Conservation (phyloP, 2,888 invertebrate species). For the Lathronympha strigana region DNA sequence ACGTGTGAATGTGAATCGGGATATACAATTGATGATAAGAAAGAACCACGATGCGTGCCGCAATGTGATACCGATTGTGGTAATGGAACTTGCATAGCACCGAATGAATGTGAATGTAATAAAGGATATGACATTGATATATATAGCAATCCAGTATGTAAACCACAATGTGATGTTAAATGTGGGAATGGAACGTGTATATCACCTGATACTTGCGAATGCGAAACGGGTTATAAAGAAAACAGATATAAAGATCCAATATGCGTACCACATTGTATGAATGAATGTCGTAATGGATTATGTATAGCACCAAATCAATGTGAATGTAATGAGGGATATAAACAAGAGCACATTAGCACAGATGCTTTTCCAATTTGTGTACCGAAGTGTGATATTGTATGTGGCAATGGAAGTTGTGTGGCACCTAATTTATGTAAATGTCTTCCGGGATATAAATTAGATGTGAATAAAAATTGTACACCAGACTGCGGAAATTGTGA, state of each 20-base stretch:
- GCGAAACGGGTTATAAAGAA: constrained; percentile 40
- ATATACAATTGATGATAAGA: constrained; percentile 26
- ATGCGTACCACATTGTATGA: constrained; percentile 48
- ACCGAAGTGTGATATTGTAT: constrained; percentile 67
- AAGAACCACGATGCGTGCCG: constrained; percentile 59
- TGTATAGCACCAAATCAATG: constrained; percentile 63
- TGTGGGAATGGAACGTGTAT: constrained; percentile 50
- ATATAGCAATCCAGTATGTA: constrained; percentile 39
- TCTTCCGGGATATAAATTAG: constrained; percentile 51
- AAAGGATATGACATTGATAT: constrained; percentile 48
- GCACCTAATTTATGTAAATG: constrained; percentile 74
- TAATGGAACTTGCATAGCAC: constrained; percentile 74
- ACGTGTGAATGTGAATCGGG: constrained; percentile 45
- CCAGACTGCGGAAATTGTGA: constrained; percentile 47
- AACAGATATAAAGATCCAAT: constrained; percentile 17
- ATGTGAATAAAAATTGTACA: constrained; percentile 42
- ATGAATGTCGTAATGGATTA: constrained; percentile 48
- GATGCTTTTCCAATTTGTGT: constrained; percentile 52
- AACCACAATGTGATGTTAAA: constrained; percentile 46
- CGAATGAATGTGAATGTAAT: constrained; percentile 71
- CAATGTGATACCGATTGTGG: constrained; percentile 66
- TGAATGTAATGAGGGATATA: constrained; percentile 56
- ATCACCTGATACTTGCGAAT: constrained; percentile 49
- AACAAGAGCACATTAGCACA: constrained; percentile 13
- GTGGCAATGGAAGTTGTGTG: constrained; percentile 73